Conservation (phyloP, 2,113 vertebrate genomes). For the Chauna torquata region DNA sequence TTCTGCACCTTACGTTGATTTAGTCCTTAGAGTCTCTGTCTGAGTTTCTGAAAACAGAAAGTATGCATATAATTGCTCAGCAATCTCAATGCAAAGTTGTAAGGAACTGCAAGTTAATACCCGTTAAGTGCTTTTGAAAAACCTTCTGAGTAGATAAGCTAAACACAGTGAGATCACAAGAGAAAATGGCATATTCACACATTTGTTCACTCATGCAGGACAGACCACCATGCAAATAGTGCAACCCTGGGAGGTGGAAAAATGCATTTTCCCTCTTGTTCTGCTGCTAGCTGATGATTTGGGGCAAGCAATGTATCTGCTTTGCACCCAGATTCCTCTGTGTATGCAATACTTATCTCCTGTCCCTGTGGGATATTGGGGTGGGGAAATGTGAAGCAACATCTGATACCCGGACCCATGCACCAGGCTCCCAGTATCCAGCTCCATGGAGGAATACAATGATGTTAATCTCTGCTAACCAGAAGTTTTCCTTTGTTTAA, state of each 20-base stretch:
- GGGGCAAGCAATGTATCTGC: not conserved
- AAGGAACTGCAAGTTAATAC: slow-evolving; percentile 37
- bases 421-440: not conserved
- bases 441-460: not conserved
- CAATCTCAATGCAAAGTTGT: not conserved
- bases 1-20: slow-evolving; percentile 40
- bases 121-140: not conserved
- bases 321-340: not conserved
- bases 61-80: not conserved
- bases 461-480: fast-evolving
- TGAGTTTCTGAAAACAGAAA: slow-evolving; percentile 25
- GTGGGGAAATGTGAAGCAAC: not conserved
- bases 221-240: fast-evolving
- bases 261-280: not conserved
- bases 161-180: not conserved
- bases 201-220: not conserved
- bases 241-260: not conserved
- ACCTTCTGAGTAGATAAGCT: not conserved
- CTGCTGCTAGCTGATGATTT: not conserved
- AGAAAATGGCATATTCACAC: not conserved
- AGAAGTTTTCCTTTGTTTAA: not conserved
- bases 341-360: not conserved
- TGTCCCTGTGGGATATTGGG: fast-evolving
- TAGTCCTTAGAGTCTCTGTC: not conserved
- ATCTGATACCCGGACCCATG: not conserved